Evolutionary conservation across 1,140 invertebrate species (phyloP).

Genomic region (Whitmania pigra): DNA sequence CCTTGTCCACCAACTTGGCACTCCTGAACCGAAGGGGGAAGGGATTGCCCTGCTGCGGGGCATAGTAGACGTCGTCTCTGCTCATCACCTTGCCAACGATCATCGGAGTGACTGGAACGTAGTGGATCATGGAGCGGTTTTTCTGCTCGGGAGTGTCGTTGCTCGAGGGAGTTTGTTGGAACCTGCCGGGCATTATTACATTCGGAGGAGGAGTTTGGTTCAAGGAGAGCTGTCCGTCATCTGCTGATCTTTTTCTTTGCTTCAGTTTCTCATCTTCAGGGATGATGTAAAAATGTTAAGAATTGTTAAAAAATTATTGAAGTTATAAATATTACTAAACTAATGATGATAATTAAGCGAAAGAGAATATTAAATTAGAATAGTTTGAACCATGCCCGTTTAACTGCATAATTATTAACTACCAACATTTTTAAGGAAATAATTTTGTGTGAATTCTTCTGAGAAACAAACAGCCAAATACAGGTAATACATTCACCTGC

Average conservation of each 20-base stretch:
- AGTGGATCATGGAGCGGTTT: not conserved
- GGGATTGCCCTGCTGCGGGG: constrained; percentile 30
- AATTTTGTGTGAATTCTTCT: too few species aligned
- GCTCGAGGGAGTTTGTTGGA: not conserved
- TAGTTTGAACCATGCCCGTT: too few species aligned
- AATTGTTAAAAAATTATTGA: too few species aligned
- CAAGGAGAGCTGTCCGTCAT: not conserved
- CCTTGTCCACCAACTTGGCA: constrained; percentile 28
- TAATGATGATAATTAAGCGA: too few species aligned
- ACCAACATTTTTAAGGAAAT: too few species aligned
- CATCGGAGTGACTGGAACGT: constrained; percentile 30
- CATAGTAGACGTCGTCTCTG: constrained; percentile 38
- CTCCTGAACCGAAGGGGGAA: constrained; percentile 30
- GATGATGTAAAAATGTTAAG: not conserved
- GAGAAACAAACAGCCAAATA: too few species aligned
- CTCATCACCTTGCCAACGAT: constrained; percentile 39
- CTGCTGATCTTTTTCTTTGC: not conserved
- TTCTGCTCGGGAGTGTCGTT: too few species aligned
- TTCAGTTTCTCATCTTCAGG: constrained; percentile 6
- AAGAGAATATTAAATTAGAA: too few species aligned
- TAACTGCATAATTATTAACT: too few species aligned
- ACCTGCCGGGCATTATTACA: not conserved
- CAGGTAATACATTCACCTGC: too few species aligned
- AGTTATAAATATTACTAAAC: not conserved
- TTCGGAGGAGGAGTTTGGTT: not conserved